A percentile compares a stretch with the other conserved stretches of the same genome.
These are phyloP conservation scores for Hypomecis atomaria DNA, from an alignment of 2,888 invertebrate genomes.

Conservation along the genomic window DNA sequence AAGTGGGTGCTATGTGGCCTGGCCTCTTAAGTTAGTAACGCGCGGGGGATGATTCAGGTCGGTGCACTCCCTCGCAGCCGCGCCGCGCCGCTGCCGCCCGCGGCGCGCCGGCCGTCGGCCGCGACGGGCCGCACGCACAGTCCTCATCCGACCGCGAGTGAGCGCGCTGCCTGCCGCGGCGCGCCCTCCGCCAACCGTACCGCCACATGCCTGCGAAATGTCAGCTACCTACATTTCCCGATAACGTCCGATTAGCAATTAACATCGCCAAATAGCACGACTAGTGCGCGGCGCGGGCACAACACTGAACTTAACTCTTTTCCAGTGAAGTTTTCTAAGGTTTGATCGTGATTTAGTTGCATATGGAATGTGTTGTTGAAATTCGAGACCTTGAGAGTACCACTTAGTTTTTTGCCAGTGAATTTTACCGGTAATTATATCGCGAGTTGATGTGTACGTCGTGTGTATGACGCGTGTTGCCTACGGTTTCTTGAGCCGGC, in stretches of 20 bases:
- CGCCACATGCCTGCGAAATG: constrained; percentile 78
- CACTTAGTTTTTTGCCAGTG: constrained; percentile 56
- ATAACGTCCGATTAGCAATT: constrained; percentile 73
- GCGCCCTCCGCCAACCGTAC: constrained; percentile 68
- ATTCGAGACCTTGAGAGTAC: constrained; percentile 67
- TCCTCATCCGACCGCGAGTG: constrained; percentile 80
- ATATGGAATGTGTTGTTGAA: constrained; percentile 77
- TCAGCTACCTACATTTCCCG: constrained; percentile 71
- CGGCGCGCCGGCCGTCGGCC: constrained; percentile 41
- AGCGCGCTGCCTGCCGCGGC: constrained; percentile 81
- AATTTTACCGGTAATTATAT: constrained; percentile 63
- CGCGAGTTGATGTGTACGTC: constrained; percentile 56
- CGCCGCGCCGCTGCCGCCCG: constrained; percentile 49
- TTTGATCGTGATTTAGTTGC: constrained; percentile 50
- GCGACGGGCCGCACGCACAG: constrained; percentile 65
- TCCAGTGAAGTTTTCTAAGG: constrained; percentile 63
- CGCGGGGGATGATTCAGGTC: constrained; percentile 74
- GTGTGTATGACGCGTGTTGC: constrained; percentile 54
- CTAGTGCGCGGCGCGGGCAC: constrained; percentile 61
- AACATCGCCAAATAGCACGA: constrained; percentile 70
- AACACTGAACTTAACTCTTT: constrained; percentile 46
- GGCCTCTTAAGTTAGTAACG: constrained; percentile 55
- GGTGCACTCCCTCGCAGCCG: constrained; percentile 63
- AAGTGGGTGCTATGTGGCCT: not conserved
- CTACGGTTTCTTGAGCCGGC: constrained; percentile 56